Conservation (phyloP, 2,888 invertebrate species). For the Cremastinae sp. region DNA sequence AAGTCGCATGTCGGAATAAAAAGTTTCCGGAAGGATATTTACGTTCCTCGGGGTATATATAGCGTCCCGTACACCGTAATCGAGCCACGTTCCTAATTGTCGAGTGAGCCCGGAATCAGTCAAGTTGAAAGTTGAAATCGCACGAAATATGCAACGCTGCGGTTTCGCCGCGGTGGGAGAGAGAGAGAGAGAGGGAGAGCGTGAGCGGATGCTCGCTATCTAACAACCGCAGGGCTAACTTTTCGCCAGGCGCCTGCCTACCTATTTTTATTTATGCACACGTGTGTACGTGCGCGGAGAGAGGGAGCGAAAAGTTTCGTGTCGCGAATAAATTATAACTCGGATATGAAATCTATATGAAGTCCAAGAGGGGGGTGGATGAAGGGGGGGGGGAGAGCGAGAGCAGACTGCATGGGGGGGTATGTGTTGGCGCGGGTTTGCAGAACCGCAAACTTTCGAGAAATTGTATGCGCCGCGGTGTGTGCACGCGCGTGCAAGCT, state of each 20-base stretch:
- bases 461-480: slow-evolving; percentile 36
- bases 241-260: not conserved
- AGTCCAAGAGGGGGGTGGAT: slow-evolving; percentile 33
- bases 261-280: slow-evolving; percentile 1
- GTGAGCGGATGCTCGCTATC: slow-evolving; percentile 1
- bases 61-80: not conserved
- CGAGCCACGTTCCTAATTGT: slow-evolving; percentile 47
- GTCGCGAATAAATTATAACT: slow-evolving; percentile 61
- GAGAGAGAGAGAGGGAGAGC: not conserved
- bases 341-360: slow-evolving; percentile 60
- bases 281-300: slow-evolving; percentile 7
- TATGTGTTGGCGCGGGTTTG: slow-evolving; percentile 20
- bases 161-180: slow-evolving; percentile 22
- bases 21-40: not conserved
- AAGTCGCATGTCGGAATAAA: slow-evolving; percentile 11
- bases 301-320: slow-evolving; percentile 55
- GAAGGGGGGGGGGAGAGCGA: not conserved
- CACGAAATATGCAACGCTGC: slow-evolving; percentile 50
- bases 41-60: not conserved
- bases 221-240: not conserved
- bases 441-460: slow-evolving; percentile 50
- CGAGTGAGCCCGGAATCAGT: slow-evolving; percentile 54
- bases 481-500: slow-evolving; percentile 40
- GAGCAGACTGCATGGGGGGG: not conserved
- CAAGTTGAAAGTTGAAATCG: slow-evolving; percentile 54